phyloP scores from a whole-genome alignment of 2,113 vertebrate species.

The Odontophorus gujanensis region DNA sequence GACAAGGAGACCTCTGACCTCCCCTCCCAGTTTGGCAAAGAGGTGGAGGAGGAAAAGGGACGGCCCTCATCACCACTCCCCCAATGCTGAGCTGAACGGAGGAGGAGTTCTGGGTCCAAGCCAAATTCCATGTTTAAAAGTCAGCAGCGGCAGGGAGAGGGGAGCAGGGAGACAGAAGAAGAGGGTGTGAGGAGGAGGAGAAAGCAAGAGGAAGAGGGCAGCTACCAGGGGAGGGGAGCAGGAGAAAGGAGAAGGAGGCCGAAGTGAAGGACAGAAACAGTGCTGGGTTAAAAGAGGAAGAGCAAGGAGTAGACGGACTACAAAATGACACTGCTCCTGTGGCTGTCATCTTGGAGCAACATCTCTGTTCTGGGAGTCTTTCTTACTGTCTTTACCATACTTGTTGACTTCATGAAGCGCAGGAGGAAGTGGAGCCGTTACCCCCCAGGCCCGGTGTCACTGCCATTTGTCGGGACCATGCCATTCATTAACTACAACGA shows the following conservation, averaged over 20 bases:
- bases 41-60: not conserved
- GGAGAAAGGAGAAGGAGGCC: no score
- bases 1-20: rapidly evolving
- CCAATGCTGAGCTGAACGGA: not conserved
- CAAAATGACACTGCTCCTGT: not conserved
- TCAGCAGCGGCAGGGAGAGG: not conserved
- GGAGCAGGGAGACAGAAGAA: not conserved
- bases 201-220: not conserved
- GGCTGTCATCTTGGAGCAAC: not conserved
- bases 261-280: not conserved
- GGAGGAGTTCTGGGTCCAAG: not conserved
- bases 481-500: slow-evolving; percentile 33
- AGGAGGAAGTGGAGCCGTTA: slow-evolving; percentile 46
- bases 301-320: not conserved
- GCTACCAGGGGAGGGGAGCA: not conserved
- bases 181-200: not conserved
- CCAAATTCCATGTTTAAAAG: not conserved
- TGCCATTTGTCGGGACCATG: slow-evolving; percentile 74
- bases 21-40: no score
- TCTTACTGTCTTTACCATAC: slow-evolving; percentile 45
- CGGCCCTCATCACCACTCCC: not conserved
- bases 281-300: not conserved
- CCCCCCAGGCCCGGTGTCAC: slow-evolving; percentile 46
- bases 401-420: slow-evolving; percentile 72
- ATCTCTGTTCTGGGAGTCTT: not conserved